Evolutionary conservation across 2,888 invertebrate genomes (phyloP).

Genomic region (Yponomeuta cagnagella): DNA sequence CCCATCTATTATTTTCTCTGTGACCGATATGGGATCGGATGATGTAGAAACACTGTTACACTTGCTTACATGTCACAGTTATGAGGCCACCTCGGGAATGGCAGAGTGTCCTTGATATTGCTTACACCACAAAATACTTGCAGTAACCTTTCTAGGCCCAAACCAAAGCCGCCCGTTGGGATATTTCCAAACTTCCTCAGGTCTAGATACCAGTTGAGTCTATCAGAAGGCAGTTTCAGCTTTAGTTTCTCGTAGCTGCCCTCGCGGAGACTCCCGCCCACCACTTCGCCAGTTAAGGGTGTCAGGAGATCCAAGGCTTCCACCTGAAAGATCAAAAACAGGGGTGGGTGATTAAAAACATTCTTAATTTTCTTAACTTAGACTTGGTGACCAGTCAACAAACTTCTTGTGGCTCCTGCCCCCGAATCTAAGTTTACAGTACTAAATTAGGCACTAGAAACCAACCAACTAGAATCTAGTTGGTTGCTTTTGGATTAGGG

Average conservation of each 20-base stretch:
- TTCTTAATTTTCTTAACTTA: too few relatives aligned
- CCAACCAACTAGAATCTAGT: too few relatives aligned
- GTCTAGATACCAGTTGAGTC: slow-evolving; percentile 91
- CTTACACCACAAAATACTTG: slow-evolving; percentile 86
- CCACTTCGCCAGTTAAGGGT: slow-evolving; percentile 93
- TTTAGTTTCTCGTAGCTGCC: slow-evolving; percentile 80
- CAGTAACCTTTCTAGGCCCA: slow-evolving; percentile 95
- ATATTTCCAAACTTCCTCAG: slow-evolving; percentile 91
- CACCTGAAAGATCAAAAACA: slow-evolving; percentile 61
- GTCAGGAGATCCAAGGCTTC: slow-evolving; percentile 91
- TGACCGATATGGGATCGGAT: too few relatives aligned
- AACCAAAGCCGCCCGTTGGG: slow-evolving; percentile 95
- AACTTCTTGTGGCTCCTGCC: too few relatives aligned
- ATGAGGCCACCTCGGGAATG: slow-evolving; percentile 96
- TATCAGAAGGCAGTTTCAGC: slow-evolving; percentile 75
- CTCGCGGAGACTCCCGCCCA: slow-evolving; percentile 97
- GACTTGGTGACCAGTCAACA: too few relatives aligned
- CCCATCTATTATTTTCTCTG: too few relatives aligned
- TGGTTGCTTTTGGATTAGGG: too few relatives aligned
- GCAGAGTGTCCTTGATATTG: slow-evolving; percentile 95
- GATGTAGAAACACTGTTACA: too few relatives aligned
- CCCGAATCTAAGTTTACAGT: too few relatives aligned
- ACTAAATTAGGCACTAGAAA: too few relatives aligned
- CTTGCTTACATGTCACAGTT: slow-evolving; percentile 80
- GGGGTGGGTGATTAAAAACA: neutral